Evolutionary conservation across 2,888 invertebrate genomes (phyloP).

Genomic region (Drosophila fulvimacula): DNA sequence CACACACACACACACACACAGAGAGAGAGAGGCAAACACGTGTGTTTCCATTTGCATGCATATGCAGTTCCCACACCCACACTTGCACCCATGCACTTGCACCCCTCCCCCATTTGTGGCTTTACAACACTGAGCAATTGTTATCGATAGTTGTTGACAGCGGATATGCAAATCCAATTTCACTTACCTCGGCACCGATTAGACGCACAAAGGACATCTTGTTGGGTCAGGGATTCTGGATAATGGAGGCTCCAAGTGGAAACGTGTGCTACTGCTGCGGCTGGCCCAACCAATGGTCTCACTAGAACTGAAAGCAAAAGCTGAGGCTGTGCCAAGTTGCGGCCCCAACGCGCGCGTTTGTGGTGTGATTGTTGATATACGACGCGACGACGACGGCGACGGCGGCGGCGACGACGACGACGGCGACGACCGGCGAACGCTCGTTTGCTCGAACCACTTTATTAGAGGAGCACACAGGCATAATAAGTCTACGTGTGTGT

Average conservation of each 20-base stretch:
- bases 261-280: conserved; percentile 32
- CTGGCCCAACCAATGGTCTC: conserved; percentile 72
- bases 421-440: conserved; percentile 21
- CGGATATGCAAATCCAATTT: conserved; percentile 22
- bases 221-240: conserved; percentile 32
- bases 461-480: conserved; percentile 11
- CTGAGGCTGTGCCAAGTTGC: conserved; percentile 62
- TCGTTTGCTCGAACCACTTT: conserved; percentile 14
- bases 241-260: conserved; percentile 43
- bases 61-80: background rate
- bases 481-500: too few relatives aligned
- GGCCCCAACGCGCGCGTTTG: conserved; percentile 32
- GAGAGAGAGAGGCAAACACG: background rate
- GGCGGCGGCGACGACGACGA: conserved; percentile 9
- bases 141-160: conserved; percentile 29
- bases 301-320: conserved; percentile 78
- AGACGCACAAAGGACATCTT: conserved; percentile 83
- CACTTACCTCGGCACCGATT: conserved; percentile 82
- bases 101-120: background rate
- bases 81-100: conserved; percentile 13
- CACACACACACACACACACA: background rate
- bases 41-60: conserved; percentile 23
- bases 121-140: conserved; percentile 21
- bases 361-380: conserved; percentile 55
- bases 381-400: conserved; percentile 7